Percentiles rank a stretch among this genome's conserved stretches.
Conservation (phyloP, 2,113 vertebrate genomes). For the Melanocharis versteri region DNA sequence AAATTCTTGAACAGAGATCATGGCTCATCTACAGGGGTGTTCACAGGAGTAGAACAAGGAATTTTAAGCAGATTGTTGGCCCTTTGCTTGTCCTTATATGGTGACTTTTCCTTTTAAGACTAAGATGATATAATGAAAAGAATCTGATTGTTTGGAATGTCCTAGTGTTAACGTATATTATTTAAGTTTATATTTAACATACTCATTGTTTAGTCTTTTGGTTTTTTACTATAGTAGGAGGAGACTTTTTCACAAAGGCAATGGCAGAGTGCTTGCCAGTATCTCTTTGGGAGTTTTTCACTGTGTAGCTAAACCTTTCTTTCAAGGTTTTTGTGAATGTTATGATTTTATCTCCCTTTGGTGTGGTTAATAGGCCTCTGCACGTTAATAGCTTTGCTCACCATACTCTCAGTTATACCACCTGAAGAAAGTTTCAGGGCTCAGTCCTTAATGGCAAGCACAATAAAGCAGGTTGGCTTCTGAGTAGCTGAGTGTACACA, state of each 20-base stretch:
- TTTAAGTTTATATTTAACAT: neutral
- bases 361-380: neutral
- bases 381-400: neutral
- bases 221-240: neutral
- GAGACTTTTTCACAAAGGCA: neutral
- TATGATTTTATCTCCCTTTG: neutral
- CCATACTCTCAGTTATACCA: neutral
- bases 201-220: neutral
- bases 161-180: neutral
- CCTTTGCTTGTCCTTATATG: neutral
- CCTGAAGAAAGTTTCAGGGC: neutral
- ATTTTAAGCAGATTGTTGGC: neutral
- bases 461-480: neutral
- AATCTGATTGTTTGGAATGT: neutral
- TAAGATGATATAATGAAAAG: neutral
- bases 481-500: neutral
- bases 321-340: neutral
- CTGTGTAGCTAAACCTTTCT: neutral
- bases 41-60: slow-evolving; percentile 7
- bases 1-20: slow-evolving; percentile 36
- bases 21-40: neutral
- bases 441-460: neutral
- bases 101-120: neutral
- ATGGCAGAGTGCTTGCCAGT: neutral
- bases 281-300: neutral